These are phyloP conservation scores for Caranx melampygus DNA, from an alignment of 2,113 vertebrate genomes.

Conservation along the genomic window DNA sequence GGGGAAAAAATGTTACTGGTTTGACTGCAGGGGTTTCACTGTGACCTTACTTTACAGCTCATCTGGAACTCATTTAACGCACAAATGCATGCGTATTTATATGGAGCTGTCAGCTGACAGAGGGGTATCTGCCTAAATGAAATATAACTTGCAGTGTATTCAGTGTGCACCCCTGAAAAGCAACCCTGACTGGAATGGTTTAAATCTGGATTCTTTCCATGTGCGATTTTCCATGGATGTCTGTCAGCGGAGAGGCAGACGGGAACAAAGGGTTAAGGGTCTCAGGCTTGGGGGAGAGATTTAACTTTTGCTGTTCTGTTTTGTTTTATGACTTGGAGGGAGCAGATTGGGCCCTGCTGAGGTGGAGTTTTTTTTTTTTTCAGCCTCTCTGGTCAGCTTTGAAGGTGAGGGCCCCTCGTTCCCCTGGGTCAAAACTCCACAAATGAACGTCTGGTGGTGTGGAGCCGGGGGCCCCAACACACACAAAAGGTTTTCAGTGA, in stretches of 20 bases:
- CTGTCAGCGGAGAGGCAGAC: constrained; percentile 44
- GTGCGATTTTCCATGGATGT: constrained; percentile 65
- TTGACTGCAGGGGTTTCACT: constrained; percentile 26
- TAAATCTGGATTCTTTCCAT: constrained; percentile 68
- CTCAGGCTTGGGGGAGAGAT: constrained; percentile 33
- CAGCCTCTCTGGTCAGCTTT: constrained; percentile 56
- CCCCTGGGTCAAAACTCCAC: constrained; percentile 60
- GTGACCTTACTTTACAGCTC: constrained; percentile 54
- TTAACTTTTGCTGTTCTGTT: constrained; percentile 66
- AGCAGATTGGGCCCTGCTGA: constrained; percentile 50
- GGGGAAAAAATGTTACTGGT: constrained; percentile 22
- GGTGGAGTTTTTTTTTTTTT: constrained; percentile 33
- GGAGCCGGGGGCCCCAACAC: constrained; percentile 50
- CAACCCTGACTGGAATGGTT: constrained; percentile 55
- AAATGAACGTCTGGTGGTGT: constrained; percentile 60
- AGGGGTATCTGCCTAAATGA: constrained; percentile 68
- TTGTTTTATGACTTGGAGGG: constrained; percentile 69
- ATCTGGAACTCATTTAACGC: constrained; percentile 78
- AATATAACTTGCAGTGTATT: constrained; percentile 53
- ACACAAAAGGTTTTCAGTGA: constrained; percentile 44
- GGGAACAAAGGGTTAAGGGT: constrained; percentile 73
- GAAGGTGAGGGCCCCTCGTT: constrained; percentile 68
- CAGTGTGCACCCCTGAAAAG: constrained; percentile 53
- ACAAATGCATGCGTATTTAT: constrained; percentile 50
- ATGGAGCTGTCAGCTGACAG: constrained; percentile 49